Evolutionary conservation across 2,888 invertebrate species (phyloP), one percentile per base, ranked within the genome.

Genomic region (Tenthredo notha): DNA sequence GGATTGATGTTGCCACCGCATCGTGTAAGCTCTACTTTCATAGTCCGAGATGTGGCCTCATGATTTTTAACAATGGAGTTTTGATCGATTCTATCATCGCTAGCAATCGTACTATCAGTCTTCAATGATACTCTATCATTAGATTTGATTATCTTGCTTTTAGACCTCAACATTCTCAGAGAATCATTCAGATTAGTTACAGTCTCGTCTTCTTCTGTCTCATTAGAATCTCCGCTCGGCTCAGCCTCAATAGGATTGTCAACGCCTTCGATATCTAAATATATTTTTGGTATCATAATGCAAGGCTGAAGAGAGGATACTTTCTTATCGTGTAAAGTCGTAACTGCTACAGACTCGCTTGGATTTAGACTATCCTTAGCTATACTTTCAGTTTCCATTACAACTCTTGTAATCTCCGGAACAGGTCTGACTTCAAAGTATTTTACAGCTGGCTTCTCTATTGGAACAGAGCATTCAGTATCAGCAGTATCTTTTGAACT

Each of bases 111-210:
- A n/a, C n/a, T 43, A 21, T 78, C 33, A 1, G 5, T 54, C 25
- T 54, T 33, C n/a, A 3, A 33, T 33, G 58, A 9, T 21, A 6
- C 40, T 12, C 4, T 37, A 37, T 21, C 15, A 2, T 21, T 80
- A 80, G 80, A 25, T 5, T 50, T 58, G 4, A 33, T 40, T 37
- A 40, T 9, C 50, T 40, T 61, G 21, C 37, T 80, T 6, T 61
- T 80, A 61, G 80, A 80, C 12, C 61, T 80, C 25, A 80, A 80
- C 21, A 61, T 61, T 29, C 80, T 61, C 29, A 40, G 61, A 40
- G 12, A 6, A 21, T 40, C 7, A 40, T 80, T 80, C 25, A 54
- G 54, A 74, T 77, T 29, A 25, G 54, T 12, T 25, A 21, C 33
- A 80, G 40, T 40, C 15, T 21, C 58, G 3, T 58, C 80, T 25